Conservation (phyloP, 2,888 invertebrate species). For the Phlogophora meticulosa region DNA sequence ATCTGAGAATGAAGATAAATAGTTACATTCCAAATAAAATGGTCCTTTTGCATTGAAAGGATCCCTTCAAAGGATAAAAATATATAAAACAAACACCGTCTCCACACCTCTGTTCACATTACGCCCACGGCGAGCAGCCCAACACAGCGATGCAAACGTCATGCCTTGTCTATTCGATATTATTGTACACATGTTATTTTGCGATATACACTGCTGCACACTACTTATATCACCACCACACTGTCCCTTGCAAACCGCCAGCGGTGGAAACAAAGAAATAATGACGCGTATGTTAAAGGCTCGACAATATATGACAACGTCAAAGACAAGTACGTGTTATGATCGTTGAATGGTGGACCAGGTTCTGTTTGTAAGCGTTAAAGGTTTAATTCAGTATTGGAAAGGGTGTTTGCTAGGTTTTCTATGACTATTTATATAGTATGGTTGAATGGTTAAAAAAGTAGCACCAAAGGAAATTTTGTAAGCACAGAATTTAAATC, state of each 20-base stretch:
- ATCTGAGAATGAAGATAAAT: too few relatives aligned
- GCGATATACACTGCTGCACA: constrained; percentile 52
- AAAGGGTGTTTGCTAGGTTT: constrained; percentile 5
- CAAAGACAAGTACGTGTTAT: constrained; percentile 48
- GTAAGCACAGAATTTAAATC: too few relatives aligned
- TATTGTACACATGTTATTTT: constrained; percentile 70
- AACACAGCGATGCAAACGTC: constrained; percentile 68
- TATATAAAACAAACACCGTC: constrained; percentile 12
- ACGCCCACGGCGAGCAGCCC: constrained; percentile 63
- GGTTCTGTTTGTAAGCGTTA: constrained; percentile 30
- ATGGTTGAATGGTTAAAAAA: too few relatives aligned
- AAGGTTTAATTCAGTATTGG: constrained; percentile 26
- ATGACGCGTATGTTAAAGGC: constrained; percentile 59
- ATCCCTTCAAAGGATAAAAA: not conserved
- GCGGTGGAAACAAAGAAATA: constrained; percentile 59
- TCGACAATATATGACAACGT: constrained; percentile 57
- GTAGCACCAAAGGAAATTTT: not conserved
- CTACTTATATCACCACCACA: constrained; percentile 32
- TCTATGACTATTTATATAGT: not conserved
- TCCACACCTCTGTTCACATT: constrained; percentile 54
- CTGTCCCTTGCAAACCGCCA: constrained; percentile 46
- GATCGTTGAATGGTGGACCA: constrained; percentile 51
- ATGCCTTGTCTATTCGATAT: constrained; percentile 71
- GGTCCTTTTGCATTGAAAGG: not conserved
- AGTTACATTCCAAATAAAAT: not conserved